Evolutionary conservation across 92 coral and sea anemone species (phyloP).

Genomic region (Phenganax stokvisi): DNA sequence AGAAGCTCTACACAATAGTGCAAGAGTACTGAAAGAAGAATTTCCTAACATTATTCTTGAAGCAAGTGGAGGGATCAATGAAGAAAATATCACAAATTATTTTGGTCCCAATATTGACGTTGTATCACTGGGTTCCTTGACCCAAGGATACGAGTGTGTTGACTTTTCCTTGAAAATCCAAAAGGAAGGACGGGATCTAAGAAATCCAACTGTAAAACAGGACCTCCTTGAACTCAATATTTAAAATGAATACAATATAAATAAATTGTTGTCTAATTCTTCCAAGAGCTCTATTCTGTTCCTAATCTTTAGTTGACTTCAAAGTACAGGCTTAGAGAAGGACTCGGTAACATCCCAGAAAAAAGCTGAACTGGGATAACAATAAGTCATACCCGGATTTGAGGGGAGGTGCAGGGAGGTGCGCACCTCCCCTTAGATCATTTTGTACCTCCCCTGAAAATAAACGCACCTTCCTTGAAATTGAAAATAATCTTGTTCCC

Average conservation of each 20-base stretch:
- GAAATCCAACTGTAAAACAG: conserved; percentile 63
- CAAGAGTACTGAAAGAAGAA: conserved; percentile 62
- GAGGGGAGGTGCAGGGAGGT: no score
- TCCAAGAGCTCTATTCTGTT: background rate
- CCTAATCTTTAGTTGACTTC: background rate
- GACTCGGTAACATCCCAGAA: no score
- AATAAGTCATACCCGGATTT: no score
- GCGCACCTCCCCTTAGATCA: no score
- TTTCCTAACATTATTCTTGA: conserved; percentile 76
- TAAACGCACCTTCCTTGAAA: no score
- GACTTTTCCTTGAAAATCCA: conserved; percentile 82
- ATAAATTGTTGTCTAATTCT: background rate
- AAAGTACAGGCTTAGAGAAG: no score
- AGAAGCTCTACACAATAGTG: conserved; percentile 66
- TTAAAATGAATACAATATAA: background rate
- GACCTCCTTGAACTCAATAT: conserved; percentile 28
- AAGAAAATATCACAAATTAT: conserved; percentile 58
- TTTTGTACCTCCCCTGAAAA: no score
- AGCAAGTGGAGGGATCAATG: conserved; percentile 90
- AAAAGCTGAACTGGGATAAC: no score
- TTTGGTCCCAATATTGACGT: conserved; percentile 87
- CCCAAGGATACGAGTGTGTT: conserved; percentile 72
- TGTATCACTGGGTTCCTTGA: conserved; percentile 77
- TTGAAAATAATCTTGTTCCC: no score
- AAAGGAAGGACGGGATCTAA: conserved; percentile 78